These are phyloP conservation scores for Acinonyx jubatus DNA, from an alignment of 2,113 vertebrate species.

Conservation along the genomic window DNA sequence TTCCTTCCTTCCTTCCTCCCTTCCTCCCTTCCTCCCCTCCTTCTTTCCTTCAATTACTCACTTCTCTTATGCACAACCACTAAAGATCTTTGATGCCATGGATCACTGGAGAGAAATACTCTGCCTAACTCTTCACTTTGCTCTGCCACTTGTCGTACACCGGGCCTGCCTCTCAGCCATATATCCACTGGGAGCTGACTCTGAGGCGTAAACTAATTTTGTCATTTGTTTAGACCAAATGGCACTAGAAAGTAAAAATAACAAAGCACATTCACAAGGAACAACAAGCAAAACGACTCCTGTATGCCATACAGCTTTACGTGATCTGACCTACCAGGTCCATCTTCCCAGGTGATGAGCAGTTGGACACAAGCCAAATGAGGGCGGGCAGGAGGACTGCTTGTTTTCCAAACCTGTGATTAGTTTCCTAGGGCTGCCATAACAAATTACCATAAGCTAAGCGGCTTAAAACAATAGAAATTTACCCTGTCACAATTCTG, in stretches of 20 bases:
- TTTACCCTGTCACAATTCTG: background rate
- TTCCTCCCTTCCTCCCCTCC: too few species aligned
- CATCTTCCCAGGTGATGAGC: background rate
- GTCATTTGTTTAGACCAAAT: conserved; percentile 18
- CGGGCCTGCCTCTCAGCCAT: background rate
- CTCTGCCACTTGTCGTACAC: background rate
- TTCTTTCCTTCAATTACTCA: background rate
- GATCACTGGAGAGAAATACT: background rate
- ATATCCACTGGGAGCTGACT: background rate
- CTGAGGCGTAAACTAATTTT: background rate
- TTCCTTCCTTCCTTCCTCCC: too few species aligned
- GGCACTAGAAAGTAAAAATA: background rate
- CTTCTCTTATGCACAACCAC: background rate
- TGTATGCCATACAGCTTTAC: background rate
- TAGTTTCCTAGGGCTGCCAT: background rate
- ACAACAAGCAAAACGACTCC: background rate
- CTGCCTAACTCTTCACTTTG: background rate
- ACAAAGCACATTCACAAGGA: background rate
- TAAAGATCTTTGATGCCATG: background rate
- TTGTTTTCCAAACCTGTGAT: background rate
- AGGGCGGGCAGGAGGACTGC: background rate
- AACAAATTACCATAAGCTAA: background rate
- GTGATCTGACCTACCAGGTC: too few species aligned
- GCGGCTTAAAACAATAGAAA: background rate
- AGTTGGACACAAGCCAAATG: background rate